Conservation (phyloP, 2,888 invertebrate species). For the Biston stratarius region DNA sequence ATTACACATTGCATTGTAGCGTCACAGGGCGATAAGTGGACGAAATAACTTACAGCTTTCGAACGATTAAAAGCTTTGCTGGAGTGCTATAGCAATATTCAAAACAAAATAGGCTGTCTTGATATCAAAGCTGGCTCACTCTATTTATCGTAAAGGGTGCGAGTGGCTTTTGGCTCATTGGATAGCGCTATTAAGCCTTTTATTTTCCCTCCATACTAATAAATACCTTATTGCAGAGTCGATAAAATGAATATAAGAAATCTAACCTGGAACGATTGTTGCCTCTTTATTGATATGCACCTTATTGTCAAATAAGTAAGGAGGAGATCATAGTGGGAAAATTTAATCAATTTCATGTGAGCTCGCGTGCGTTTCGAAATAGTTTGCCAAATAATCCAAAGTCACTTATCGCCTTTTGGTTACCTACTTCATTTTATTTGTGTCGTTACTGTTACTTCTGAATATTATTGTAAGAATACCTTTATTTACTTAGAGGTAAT, state of each 20-base stretch:
- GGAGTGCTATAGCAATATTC: background rate
- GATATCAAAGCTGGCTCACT: no score
- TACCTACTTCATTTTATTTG: conserved; percentile 24
- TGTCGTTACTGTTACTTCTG: conserved; percentile 17
- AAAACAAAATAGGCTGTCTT: background rate
- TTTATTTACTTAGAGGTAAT: conserved; percentile 21
- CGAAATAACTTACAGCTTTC: background rate
- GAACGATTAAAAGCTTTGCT: background rate
- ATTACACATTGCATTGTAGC: conserved; percentile 50
- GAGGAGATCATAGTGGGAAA: no score
- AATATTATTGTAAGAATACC: conserved; percentile 18
- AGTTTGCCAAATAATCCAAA: background rate
- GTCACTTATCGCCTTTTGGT: conserved; percentile 36
- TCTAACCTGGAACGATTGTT: no score
- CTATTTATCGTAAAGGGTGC: no score
- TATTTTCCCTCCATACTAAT: no score
- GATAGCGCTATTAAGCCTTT: no score
- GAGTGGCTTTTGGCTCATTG: no score
- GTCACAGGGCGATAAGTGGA: conserved; percentile 43
- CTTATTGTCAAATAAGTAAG: no score
- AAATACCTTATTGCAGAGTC: no score
- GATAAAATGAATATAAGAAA: no score
- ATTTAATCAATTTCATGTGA: no score
- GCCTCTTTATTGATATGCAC: no score
- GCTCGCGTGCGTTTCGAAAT: background rate